Evolutionary conservation across 2,113 vertebrate genomes (phyloP), one percentile per base, ranked within the genome.

Genomic region (Chloroceryle aenea): DNA sequence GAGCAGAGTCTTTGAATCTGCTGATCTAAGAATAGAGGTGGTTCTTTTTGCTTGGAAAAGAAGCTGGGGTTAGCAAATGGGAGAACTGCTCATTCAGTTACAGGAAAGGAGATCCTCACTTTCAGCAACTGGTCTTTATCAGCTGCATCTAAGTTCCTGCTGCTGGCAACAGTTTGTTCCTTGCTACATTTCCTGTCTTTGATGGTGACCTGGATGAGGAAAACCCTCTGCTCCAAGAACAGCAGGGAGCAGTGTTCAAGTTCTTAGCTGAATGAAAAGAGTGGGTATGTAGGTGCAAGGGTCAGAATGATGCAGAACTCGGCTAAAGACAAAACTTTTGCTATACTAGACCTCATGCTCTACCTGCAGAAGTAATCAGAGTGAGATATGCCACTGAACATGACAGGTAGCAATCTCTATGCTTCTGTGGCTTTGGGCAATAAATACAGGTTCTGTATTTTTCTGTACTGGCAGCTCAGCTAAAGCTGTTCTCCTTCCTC

Each of bases 361-460:
- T 74, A 17, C 19, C n/a, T 61, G 85, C 32, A 67, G 63, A 52
- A 91, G 61, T 5, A 78, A 40, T 27, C 32, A 50, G 38, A 83
- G 72, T 14, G 48, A 45, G 63, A 55, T 15, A 71, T 4, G 29
- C 34, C 64, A 53, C 1, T 36, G 63, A 81, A 52, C 79, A 78
- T 38, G 84, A 75, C 43, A 84, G 42, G 68, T 50, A 86, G 69
- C 86, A 36, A 88, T 53, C 27, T 42, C 67, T 27, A 14, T 11
- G 32, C 75, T 83, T 88, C 52, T 2, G 4, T 38, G 38, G 27
- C 56, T 59, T 71, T n/a, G 64, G 53, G 87, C 85, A 91, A 66
- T 63, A 85, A 85, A 91, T 53, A 76, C 48, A 91, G n/a, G 36
- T 93, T 82, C 66, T 85, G 74, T 87, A 75, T 79, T 95, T 90